Conservation (phyloP, 2,113 vertebrate species). For the Octodon degus region DNA sequence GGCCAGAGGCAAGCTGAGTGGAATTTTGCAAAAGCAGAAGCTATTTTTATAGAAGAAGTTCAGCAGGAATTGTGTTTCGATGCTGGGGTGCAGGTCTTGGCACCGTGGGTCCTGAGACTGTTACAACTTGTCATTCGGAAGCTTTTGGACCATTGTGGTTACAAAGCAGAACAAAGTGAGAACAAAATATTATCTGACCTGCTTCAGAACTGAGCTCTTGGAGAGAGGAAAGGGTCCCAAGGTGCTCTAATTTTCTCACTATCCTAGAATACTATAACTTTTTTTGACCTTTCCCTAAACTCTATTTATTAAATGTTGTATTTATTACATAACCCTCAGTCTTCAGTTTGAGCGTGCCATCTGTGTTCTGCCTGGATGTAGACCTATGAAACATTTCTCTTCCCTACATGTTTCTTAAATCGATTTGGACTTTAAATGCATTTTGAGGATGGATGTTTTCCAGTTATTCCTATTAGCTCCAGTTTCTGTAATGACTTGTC, state of each 20-base stretch:
- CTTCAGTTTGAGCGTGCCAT: not conserved
- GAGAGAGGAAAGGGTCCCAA: not conserved
- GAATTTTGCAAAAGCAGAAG: not conserved
- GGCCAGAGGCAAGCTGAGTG: not conserved
- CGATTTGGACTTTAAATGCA: conserved; percentile 43
- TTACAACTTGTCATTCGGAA: not conserved
- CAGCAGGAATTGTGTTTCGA: not conserved
- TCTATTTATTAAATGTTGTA: not conserved
- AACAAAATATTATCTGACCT: not conserved
- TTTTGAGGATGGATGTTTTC: conserved; percentile 4
- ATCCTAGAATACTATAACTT: not conserved
- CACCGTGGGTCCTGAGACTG: not conserved
- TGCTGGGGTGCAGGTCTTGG: not conserved
- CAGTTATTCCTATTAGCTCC: not conserved
- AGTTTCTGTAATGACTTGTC: not conserved
- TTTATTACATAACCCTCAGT: not conserved
- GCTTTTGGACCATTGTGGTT: not conserved
- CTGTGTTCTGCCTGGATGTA: conserved; percentile 27
- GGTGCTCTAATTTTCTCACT: not conserved
- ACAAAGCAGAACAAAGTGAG: not conserved
- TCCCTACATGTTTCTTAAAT: not conserved
- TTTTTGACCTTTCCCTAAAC: not conserved
- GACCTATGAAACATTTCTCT: conserved; percentile 17
- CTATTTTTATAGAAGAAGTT: not conserved
- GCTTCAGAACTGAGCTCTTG: not conserved